A percentile compares a stretch with the other conserved stretches of the same genome.
Conservation (phyloP, 1,140 invertebrate species). For the Scylla paramamosain region DNA sequence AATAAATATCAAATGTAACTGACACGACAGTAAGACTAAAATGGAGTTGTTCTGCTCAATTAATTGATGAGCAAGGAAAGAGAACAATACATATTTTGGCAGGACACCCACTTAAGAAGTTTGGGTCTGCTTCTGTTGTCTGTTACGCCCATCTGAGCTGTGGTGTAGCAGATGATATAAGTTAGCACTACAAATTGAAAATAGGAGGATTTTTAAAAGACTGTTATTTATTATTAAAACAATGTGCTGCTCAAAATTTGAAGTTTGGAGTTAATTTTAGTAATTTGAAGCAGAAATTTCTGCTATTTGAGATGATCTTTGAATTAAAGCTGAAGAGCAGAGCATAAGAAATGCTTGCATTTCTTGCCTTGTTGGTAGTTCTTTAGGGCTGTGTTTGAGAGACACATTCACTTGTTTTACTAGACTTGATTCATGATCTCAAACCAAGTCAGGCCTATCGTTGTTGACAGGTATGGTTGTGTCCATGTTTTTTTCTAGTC, state of each 20-base stretch:
- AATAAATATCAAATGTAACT: not conserved
- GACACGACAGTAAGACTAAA: conserved; percentile 5
- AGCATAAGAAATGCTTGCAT: conserved; percentile 45
- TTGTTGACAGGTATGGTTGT: conserved; percentile 48
- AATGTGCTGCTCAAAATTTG: not conserved
- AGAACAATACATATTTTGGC: not conserved
- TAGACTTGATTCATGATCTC: conserved; percentile 44
- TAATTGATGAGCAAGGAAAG: not conserved
- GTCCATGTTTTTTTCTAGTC: conserved; percentile 64
- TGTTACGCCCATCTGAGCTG: not conserved
- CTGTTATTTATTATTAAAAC: conserved; percentile 6
- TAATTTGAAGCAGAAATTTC: not conserved
- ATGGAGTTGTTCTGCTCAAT: not conserved
- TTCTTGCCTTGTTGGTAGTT: conserved; percentile 59
- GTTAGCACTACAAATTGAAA: not conserved
- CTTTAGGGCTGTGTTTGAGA: conserved; percentile 49
- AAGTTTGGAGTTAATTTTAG: not conserved
- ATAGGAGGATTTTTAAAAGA: not conserved
- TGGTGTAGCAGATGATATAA: not conserved
- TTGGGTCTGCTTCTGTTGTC: not conserved
- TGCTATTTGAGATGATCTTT: not conserved
- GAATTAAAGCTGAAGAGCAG: conserved; percentile 10
- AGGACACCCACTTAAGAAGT: not conserved
- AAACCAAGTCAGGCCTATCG: conserved; percentile 40
- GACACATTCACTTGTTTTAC: conserved; percentile 56